Conservation (phyloP, 1,140 invertebrate genomes). For the Triops cancriformis region DNA sequence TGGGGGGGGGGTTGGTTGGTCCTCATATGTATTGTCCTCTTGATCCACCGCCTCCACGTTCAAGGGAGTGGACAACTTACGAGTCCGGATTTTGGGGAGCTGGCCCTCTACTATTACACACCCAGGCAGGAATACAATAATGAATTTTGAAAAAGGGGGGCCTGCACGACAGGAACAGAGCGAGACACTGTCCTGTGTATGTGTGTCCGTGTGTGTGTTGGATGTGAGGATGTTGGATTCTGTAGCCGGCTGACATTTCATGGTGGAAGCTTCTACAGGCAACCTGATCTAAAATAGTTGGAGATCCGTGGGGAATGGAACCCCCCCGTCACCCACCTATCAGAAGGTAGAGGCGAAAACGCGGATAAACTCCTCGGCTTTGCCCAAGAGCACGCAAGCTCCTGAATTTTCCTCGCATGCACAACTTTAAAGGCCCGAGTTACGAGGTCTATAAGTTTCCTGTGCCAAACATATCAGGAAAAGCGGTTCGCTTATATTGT, state of each 20-base stretch:
- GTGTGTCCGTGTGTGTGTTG: too few relatives aligned
- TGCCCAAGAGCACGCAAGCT: background rate
- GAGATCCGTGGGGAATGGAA: too few relatives aligned
- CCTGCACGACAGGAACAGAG: constrained; percentile 12
- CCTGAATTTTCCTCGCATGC: background rate
- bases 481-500: too few relatives aligned
- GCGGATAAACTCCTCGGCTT: constrained; percentile 3
- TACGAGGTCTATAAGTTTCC: too few relatives aligned
- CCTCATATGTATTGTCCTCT: background rate
- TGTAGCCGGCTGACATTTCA: background rate
- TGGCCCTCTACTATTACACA: background rate
- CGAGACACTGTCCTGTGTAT: background rate
- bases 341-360: background rate
- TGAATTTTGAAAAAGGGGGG: constrained; percentile 8
- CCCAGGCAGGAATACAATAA: background rate
- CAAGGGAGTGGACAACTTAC: background rate
- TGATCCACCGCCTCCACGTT: background rate
- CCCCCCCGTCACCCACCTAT: background rate
- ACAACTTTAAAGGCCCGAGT: background rate
- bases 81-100: background rate
- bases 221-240: background rate
- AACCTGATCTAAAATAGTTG: background rate
- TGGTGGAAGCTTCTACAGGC: background rate
- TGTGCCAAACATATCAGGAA: too few relatives aligned
- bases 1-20: background rate